phyloP scores from a whole-genome alignment of 2,797 vertebrate genomes.

The Eospalax fontanierii region DNA sequence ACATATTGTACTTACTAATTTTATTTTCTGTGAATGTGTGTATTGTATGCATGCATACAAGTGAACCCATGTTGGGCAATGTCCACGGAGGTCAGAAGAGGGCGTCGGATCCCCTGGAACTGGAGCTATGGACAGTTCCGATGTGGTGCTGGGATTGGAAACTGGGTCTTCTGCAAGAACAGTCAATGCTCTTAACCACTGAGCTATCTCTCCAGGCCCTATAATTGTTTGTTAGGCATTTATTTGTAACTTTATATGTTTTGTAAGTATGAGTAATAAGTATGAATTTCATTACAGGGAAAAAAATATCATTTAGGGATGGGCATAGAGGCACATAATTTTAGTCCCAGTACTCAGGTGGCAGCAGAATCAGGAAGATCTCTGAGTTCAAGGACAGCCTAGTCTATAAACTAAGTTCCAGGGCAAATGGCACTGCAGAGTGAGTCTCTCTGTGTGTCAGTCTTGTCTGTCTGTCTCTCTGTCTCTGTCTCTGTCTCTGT shows the following conservation, averaged over 20 bases:
- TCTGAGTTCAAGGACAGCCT: neutral
- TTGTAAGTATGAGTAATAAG: slow-evolving; percentile 4
- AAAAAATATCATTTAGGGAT: slow-evolving; percentile 52
- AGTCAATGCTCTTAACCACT: too few species aligned
- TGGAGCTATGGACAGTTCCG: too few species aligned
- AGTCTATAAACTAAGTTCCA: neutral
- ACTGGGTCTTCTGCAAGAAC: too few species aligned
- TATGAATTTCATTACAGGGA: slow-evolving; percentile 27
- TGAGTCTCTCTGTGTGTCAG: neutral
- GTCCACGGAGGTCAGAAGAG: too few species aligned
- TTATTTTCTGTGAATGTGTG: neutral
- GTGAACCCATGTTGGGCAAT: too few species aligned
- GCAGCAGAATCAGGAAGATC: neutral
- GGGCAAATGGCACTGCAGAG: neutral
- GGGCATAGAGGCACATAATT: neutral
- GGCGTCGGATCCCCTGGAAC: too few species aligned
- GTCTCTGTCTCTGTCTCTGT: too few species aligned
- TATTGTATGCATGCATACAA: too few species aligned
- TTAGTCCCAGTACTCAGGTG: neutral
- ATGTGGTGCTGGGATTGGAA: too few species aligned
- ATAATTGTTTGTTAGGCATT: neutral
- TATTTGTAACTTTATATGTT: slow-evolving; percentile 46
- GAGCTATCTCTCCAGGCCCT: neutral
- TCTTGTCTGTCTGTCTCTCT: too few species aligned
- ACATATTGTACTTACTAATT: too few species aligned